Percentiles rank a stretch among this genome's conserved stretches.
These are phyloP conservation scores for Proteles cristata DNA, from an alignment of 2,113 vertebrate species.

Conservation along the genomic window DNA sequence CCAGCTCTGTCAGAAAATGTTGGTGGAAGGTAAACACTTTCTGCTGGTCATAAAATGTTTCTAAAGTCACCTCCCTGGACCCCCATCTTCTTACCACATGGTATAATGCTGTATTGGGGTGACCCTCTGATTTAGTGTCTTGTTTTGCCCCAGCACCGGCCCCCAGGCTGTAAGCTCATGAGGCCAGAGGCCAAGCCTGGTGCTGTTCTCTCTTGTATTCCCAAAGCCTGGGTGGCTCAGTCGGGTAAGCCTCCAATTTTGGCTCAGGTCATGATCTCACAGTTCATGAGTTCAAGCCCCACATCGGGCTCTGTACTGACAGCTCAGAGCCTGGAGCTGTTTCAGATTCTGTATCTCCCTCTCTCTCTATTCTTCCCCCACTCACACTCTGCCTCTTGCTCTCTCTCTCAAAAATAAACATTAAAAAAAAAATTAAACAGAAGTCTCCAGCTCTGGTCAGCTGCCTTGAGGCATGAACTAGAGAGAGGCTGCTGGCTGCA, in stretches of 20 bases:
- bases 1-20: not conserved
- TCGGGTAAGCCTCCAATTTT: too few species aligned
- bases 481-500: not conserved
- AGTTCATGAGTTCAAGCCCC: too few species aligned
- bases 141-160: not conserved
- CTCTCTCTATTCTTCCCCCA: too few species aligned
- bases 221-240: too few species aligned
- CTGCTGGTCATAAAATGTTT: not conserved
- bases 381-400: too few species aligned
- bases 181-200: not conserved
- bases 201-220: not conserved
- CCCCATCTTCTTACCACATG: too few species aligned
- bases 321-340: too few species aligned
- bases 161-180: not conserved
- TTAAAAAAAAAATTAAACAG: too few species aligned
- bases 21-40: not conserved
- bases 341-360: too few species aligned
- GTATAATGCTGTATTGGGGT: not conserved
- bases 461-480: not conserved
- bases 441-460: not conserved
- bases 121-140: not conserved
- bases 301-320: too few species aligned
- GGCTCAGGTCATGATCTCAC: too few species aligned
- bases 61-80: not conserved
- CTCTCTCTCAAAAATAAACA: too few species aligned